A percentile compares a stretch with the other conserved stretches of the same genome.
Conservation (phyloP, 1,140 invertebrate genomes). For the Diorhabda carinulata region DNA sequence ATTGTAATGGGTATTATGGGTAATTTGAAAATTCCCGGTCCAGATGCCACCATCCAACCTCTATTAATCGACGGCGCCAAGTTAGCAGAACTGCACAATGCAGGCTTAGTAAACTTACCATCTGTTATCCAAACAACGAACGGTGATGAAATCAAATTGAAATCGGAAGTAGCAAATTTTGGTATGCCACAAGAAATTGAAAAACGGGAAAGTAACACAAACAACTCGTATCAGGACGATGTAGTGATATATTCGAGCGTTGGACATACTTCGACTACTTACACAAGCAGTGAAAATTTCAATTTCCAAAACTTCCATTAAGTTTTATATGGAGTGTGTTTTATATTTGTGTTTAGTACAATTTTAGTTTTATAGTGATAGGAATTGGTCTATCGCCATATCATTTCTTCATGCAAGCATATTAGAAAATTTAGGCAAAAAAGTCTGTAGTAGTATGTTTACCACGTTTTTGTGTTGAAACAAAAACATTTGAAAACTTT, state of each 20-base stretch:
- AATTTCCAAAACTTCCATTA: conserved; percentile 28
- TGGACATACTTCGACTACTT: conserved; percentile 27
- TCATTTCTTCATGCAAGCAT: no score
- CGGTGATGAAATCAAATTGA: conserved; percentile 32
- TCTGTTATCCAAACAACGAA: conserved; percentile 29
- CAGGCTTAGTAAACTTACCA: conserved; percentile 32
- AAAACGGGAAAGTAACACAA: conserved; percentile 26
- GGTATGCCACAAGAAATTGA: conserved; percentile 27
- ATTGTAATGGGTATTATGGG: conserved; percentile 37
- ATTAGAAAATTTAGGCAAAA: no score
- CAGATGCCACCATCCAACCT: conserved; percentile 20
- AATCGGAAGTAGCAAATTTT: conserved; percentile 30
- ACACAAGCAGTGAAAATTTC: conserved; percentile 31
- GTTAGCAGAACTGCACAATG: conserved; percentile 33
- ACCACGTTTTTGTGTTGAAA: no score
- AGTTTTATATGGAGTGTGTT: not conserved
- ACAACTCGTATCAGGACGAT: conserved; percentile 24
- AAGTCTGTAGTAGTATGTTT: no score
- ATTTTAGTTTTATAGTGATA: no score
- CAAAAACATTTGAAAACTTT: no score
- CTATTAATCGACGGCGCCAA: conserved; percentile 35
- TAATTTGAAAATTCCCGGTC: conserved; percentile 28
- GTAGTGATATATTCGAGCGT: conserved; percentile 30
- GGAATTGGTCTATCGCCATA: no score
- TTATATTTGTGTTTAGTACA: no score